Evolutionary conservation across 1,140 invertebrate genomes (phyloP).

Genomic region (Sitobion miscanthi): DNA sequence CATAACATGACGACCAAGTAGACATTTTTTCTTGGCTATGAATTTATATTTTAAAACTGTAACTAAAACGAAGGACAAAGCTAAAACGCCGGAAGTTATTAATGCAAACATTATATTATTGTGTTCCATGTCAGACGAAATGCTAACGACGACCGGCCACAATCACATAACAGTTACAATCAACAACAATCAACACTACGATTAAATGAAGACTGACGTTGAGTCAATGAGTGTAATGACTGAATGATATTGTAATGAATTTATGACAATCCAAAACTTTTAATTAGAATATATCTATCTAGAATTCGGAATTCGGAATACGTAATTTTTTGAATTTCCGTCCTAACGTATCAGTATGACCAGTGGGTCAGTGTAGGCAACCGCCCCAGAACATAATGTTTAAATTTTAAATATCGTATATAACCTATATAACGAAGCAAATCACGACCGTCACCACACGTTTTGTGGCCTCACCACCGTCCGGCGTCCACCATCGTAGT

Average conservation of each 20-base stretch:
- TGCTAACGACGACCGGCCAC: not conserved
- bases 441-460: not conserved
- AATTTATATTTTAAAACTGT: not conserved
- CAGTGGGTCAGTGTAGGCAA: constrained; percentile 20
- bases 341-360: not conserved
- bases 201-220: not conserved
- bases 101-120: not conserved
- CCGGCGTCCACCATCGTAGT: not conserved
- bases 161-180: not conserved
- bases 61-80: not conserved
- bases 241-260: not conserved
- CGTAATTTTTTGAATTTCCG: constrained; percentile 29
- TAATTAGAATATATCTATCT: not conserved
- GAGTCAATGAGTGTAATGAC: not conserved
- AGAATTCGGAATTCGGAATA: not conserved
- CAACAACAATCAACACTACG: not conserved
- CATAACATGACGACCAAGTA: constrained; percentile 14
- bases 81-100: not conserved
- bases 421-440: not conserved
- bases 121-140: not conserved
- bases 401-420: not conserved
- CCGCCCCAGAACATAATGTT: not conserved
- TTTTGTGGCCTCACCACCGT: not conserved
- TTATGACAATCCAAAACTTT: not conserved
- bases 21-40: not conserved